Conservation (phyloP, 2,113 vertebrate genomes). For the Zosterops pallidus region DNA sequence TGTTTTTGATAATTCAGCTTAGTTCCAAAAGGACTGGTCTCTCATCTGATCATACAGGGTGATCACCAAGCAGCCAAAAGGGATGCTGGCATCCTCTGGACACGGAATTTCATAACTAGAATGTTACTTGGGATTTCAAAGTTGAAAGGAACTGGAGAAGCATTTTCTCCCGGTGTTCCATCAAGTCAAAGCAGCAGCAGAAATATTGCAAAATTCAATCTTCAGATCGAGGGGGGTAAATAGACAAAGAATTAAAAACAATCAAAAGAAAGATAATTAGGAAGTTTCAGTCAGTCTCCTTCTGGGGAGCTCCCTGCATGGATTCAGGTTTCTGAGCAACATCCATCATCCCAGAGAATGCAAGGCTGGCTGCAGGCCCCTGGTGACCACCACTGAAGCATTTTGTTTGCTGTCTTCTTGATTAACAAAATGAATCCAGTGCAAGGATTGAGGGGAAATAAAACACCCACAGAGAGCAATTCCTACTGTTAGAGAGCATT, state of each 20-base stretch:
- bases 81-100: background rate
- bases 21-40: background rate
- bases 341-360: background rate
- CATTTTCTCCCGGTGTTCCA: background rate
- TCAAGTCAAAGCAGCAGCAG: background rate
- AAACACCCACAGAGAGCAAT: background rate
- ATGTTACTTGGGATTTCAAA: background rate
- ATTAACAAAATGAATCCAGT: background rate
- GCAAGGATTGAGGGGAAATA: background rate
- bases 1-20: background rate
- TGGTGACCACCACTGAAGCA: background rate
- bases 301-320: background rate
- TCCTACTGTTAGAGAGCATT: background rate
- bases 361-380: background rate
- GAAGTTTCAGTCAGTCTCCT: background rate
- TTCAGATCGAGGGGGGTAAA: background rate
- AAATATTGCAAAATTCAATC: background rate
- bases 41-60: background rate
- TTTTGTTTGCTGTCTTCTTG: slow-evolving; percentile 4
- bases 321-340: background rate
- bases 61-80: background rate
- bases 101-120: background rate
- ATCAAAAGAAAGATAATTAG: background rate
- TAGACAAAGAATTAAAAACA: background rate
- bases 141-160: background rate